Evolutionary conservation across 2,797 vertebrate genomes (phyloP).

Genomic region (Ara ararauna): DNA sequence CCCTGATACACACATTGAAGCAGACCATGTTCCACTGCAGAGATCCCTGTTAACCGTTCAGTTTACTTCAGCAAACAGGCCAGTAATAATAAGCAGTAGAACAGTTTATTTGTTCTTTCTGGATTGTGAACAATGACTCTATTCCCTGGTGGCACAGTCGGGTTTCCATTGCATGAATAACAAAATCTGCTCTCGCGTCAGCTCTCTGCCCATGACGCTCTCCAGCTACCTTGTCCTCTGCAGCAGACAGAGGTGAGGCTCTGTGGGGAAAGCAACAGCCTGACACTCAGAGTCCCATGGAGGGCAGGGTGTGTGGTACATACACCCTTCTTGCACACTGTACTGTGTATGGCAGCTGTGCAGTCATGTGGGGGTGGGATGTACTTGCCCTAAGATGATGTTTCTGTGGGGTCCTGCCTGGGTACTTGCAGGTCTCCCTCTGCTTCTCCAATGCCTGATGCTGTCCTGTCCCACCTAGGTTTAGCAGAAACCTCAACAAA

Average conservation of each 20-base stretch:
- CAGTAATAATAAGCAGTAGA: conserved; percentile 11
- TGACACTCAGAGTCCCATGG: fast-evolving
- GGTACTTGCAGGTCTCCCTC: neutral
- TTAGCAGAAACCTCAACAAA: neutral
- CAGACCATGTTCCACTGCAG: neutral
- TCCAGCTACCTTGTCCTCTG: neutral
- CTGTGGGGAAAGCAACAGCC: neutral
- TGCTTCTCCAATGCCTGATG: neutral
- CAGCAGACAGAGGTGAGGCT: neutral
- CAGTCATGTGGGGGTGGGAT: neutral
- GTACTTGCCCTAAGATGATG: neutral
- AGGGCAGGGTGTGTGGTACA: neutral
- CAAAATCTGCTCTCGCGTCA: neutral
- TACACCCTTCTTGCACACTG: neutral
- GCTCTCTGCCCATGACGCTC: neutral
- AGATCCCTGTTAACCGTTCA: neutral
- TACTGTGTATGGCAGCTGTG: fast-evolving
- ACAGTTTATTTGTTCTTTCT: conserved; percentile 44
- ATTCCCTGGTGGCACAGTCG: neutral
- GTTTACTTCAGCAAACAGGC: neutral
- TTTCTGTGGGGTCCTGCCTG: neutral
- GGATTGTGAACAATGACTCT: neutral
- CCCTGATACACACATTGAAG: neutral
- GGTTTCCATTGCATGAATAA: neutral
- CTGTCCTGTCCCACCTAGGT: neutral